phyloP scores from a whole-genome alignment of 2,797 vertebrate genomes.

The Scleropages formosus region DNA sequence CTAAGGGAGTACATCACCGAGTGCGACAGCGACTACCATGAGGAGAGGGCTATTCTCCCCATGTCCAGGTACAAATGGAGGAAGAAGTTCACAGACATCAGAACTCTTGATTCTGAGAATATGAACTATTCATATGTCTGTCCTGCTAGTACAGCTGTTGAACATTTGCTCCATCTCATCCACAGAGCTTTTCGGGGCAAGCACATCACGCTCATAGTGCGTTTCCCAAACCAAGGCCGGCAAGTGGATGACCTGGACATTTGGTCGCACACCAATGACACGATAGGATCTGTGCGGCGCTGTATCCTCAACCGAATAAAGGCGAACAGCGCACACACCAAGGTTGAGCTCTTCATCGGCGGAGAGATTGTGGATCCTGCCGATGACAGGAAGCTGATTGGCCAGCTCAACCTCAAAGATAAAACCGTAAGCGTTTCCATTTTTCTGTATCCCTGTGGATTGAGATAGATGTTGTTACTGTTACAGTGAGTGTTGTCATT shows the following conservation, averaged over 20 bases:
- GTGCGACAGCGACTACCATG: slow-evolving; percentile 98
- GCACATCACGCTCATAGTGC: slow-evolving; percentile 94
- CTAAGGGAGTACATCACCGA: slow-evolving; percentile 97
- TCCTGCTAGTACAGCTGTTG: neutral
- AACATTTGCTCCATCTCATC: slow-evolving; percentile 29
- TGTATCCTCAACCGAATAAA: slow-evolving; percentile 96
- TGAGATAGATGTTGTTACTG: neutral
- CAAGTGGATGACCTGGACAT: slow-evolving; percentile 98
- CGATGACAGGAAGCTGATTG: slow-evolving; percentile 95
- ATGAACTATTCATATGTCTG: neutral
- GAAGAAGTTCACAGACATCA: neutral
- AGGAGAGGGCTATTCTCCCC: slow-evolving; percentile 96
- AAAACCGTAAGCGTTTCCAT: slow-evolving; percentile 81
- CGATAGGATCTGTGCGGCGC: slow-evolving; percentile 92
- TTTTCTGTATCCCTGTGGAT: neutral
- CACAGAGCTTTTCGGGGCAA: slow-evolving; percentile 95
- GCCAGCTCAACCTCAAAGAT: slow-evolving; percentile 96
- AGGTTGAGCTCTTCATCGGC: slow-evolving; percentile 95
- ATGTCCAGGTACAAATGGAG: slow-evolving; percentile 88
- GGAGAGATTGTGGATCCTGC: slow-evolving; percentile 95
- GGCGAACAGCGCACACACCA: slow-evolving; percentile 95
- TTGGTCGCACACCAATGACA: slow-evolving; percentile 99
- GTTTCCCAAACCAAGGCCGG: slow-evolving; percentile 97
- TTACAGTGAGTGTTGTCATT: slow-evolving; percentile 1
- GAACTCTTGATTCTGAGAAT: neutral